Evolutionary conservation across 2,888 invertebrate species (phyloP), one percentile per base, ranked within the genome.

Genomic region (Macrophya alboannulata): DNA sequence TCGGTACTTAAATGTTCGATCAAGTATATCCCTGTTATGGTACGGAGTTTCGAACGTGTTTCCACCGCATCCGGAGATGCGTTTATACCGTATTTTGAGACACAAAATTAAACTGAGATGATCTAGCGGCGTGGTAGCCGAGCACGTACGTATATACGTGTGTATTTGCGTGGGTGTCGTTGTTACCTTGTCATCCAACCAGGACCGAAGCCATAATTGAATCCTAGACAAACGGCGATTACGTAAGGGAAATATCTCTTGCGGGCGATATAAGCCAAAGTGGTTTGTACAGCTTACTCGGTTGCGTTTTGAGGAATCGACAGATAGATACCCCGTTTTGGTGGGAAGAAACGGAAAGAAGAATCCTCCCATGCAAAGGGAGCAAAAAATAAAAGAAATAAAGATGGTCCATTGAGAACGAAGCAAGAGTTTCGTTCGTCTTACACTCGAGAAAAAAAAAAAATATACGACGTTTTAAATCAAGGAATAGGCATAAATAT

Each of bases 141-240:
- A 8, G n/a, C 55, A 55, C 55, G 55, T 55, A 55, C 31, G 31
- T 31, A n/a, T 55, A n/a, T 55, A n/a, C n/a, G 51, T 5, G 85
- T 81, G 77, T 59, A 45, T n/a, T 3, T n/a, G 21, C 8, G 31
- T 81, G 81, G 81, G 81, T 43, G 81, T 59, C 37, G 43, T 51
- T 25, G 81, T 59, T 43, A 81, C 59, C 6, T 62, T 62, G 62
- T 77, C 48, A 51, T 51, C 48, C 77, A 55, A 31, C 77, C 77
- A 51, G 25, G 77, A 77, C 55, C n/a, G 51, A 37, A 55, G 37
- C 84, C 86, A 89, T 90, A 90, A 90, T 90, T 90, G 90, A 90
- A 90, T 91, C 85, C 86, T 87, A 87, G 85, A 87, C 87, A 87
- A 89, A 88, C 88, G 87, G 86, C 88, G 91, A 90, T 90, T 91